Percentiles rank a stretch among this genome's conserved stretches.
phyloP scores from a whole-genome alignment of 2,888 invertebrate genomes.

The Neoitamus cyanurus region DNA sequence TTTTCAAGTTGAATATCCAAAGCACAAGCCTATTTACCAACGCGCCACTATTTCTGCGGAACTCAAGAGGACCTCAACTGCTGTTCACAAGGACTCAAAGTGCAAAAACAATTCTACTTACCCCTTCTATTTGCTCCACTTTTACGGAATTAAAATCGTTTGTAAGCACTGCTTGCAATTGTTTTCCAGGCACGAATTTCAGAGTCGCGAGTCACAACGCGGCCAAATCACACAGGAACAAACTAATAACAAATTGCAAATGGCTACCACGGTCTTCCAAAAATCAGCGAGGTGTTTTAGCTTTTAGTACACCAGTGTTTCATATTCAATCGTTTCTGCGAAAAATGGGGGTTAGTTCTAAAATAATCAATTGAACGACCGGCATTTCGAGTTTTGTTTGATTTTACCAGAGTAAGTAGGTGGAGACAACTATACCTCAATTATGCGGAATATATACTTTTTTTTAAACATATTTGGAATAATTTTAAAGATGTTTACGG shows the following conservation, averaged over 20 bases:
- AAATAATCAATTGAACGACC: background rate
- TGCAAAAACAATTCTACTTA: background rate
- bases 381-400: slow-evolving; percentile 23
- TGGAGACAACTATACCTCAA: no score
- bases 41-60: background rate
- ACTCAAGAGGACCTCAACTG: background rate
- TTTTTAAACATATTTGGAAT: background rate
- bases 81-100: background rate
- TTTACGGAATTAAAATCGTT: background rate
- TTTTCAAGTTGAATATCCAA: background rate
- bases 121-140: background rate
- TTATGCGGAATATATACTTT: background rate
- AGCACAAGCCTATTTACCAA: background rate
- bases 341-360: background rate
- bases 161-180: background rate
- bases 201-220: slow-evolving; percentile 2
- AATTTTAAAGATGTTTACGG: background rate
- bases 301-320: background rate
- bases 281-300: slow-evolving; percentile 30
- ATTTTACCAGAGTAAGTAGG: background rate
- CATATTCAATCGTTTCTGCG: background rate
- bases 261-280: slow-evolving; percentile 44
- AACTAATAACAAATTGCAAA: slow-evolving; percentile 52
- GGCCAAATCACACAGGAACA: slow-evolving; percentile 31
- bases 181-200: background rate